Conservation (phyloP, 1,140 invertebrate species). For the Drosophila watanabei region DNA sequence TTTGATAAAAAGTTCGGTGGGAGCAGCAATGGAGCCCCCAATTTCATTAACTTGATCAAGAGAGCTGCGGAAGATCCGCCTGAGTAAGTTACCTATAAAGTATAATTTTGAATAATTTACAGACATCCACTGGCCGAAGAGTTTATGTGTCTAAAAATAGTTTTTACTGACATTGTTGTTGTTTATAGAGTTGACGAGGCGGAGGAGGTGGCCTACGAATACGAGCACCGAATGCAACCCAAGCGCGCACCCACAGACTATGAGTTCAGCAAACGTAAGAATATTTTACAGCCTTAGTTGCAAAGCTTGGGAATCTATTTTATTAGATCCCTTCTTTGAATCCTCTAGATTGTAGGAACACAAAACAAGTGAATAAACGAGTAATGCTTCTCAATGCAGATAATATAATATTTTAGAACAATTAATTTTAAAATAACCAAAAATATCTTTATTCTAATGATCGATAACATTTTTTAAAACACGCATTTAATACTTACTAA, state of each 20-base stretch:
- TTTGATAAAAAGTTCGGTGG: no score
- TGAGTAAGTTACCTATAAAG: slow-evolving; percentile 84
- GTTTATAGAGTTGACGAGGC: slow-evolving; percentile 72
- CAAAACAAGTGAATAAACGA: slow-evolving; percentile 20
- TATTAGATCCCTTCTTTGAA: background rate
- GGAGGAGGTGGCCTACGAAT: no score
- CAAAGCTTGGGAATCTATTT: slow-evolving; percentile 1
- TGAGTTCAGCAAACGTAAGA: slow-evolving; percentile 77
- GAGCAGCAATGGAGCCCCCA: no score
- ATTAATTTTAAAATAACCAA: no score
- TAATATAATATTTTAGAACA: slow-evolving; percentile 39
- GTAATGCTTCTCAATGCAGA: slow-evolving; percentile 24
- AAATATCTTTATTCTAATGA: no score
- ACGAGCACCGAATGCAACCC: slow-evolving; percentile 66
- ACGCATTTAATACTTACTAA: slow-evolving; percentile 47
- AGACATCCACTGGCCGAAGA: slow-evolving; percentile 1
- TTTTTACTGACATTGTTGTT: slow-evolving; percentile 14
- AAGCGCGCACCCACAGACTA: slow-evolving; percentile 67
- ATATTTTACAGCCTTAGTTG: slow-evolving; percentile 3
- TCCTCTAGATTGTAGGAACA: slow-evolving; percentile 9
- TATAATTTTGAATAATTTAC: slow-evolving; percentile 71
- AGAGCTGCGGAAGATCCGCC: no score
- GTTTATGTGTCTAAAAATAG: slow-evolving; percentile 1
- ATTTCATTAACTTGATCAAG: no score
- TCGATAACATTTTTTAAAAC: slow-evolving; percentile 25